Evolutionary conservation across 2,113 vertebrate genomes (phyloP).

Genomic region (Mustela nigripes): DNA sequence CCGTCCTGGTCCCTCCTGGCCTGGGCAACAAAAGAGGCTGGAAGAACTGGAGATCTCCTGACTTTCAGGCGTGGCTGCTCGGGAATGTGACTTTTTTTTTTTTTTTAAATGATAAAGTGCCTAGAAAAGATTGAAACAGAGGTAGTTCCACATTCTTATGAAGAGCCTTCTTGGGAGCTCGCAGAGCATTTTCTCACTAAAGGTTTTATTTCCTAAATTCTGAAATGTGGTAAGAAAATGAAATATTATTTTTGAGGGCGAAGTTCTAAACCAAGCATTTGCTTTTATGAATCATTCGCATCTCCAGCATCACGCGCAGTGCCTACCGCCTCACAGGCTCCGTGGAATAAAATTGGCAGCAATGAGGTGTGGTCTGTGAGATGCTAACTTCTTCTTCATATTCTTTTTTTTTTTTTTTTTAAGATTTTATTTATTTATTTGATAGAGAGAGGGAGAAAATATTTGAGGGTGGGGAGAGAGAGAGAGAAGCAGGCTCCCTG

Average conservation of each 20-base stretch:
- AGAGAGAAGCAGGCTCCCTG: too few relatives aligned
- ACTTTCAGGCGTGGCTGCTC: constrained; percentile 15
- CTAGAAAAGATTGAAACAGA: background rate
- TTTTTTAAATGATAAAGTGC: background rate
- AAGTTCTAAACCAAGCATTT: background rate
- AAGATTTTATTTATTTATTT: background rate
- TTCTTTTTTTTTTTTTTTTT: background rate
- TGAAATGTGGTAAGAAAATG: background rate
- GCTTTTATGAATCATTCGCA: background rate
- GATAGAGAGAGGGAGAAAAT: background rate
- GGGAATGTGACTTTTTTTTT: constrained; percentile 55
- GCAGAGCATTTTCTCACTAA: background rate
- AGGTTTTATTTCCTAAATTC: background rate
- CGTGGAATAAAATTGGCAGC: background rate
- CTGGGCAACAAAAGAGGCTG: background rate
- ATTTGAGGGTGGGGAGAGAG: background rate
- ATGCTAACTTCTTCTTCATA: background rate
- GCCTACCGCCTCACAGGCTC: background rate
- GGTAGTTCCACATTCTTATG: background rate
- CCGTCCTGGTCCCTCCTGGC: background rate
- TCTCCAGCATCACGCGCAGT: rapidly evolving
- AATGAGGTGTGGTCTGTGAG: background rate
- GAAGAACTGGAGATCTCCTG: background rate
- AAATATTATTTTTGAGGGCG: background rate
- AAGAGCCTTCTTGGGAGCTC: background rate